These are phyloP conservation scores for Syngnathus typhle DNA, from an alignment of 2,113 vertebrate genomes.

Conservation along the genomic window DNA sequence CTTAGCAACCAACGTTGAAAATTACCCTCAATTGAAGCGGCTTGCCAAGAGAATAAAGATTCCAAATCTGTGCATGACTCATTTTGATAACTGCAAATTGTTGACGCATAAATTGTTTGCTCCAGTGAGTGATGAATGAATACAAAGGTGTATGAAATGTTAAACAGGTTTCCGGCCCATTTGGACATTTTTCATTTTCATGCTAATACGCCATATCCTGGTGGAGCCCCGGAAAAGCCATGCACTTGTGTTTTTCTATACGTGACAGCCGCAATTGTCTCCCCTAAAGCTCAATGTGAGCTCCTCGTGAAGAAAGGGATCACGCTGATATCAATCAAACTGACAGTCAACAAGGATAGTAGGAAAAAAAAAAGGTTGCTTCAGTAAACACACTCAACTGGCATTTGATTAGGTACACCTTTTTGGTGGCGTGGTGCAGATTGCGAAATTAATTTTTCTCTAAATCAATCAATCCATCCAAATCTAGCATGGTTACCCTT, in stretches of 20 bases:
- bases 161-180: conserved; percentile 11
- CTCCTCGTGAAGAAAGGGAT: conserved; percentile 10
- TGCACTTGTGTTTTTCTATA: not conserved
- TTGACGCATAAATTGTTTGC: conserved; percentile 6
- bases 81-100: not conserved
- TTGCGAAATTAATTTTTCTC: not conserved
- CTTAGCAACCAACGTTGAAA: not conserved
- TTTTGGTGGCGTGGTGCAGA: not conserved
- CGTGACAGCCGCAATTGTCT: conserved; percentile 20
- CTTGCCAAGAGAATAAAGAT: not conserved
- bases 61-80: not conserved
- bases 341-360: not conserved
- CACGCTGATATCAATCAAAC: not conserved
- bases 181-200: not conserved
- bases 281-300: conserved; percentile 26
- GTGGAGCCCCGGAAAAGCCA: conserved; percentile 8
- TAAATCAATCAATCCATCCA: not conserved
- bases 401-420: not conserved
- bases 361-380: not conserved
- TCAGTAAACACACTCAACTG: not conserved
- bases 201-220: not conserved
- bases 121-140: not conserved
- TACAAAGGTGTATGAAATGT: conserved; percentile 13
- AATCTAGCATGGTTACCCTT: not conserved
- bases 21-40: not conserved